Base-by-base conservation (phyloP, 2,888 invertebrate genomes). In the Tethea ocularis region DNA sequence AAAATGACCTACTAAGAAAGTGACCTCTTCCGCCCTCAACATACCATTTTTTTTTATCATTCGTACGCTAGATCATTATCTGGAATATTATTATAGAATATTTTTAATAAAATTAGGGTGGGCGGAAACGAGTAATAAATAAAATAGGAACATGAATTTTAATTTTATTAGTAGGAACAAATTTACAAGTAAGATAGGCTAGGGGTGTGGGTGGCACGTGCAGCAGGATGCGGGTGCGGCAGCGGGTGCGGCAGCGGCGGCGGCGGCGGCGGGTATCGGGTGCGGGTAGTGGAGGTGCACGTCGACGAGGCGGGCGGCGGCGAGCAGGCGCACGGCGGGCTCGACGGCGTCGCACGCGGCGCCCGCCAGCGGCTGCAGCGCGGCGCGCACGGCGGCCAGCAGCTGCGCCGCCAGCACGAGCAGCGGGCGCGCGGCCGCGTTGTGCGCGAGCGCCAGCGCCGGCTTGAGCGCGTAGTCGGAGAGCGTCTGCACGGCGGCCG, bases 401-500 rank as follows among this genome's bases (percentile, higher is more conserved):
- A 94, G 84, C 75, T 95, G 95, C 68, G 94, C 95, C 11, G 94
- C 69, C 70, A 95, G 94, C 74, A 96, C 96, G 67, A 96, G 82
- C 38, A 94, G 83, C 17, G 97, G 96, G 75, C 96, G 96, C 64
- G 96, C 80, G 52, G 95, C 73, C 4, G 95, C 95, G 86, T 96
- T 96, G 80, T 96, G 96, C 5, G 93, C 17, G 41, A 95, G 94
- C 38, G 96, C 94, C 63, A 97, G 83, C 56, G 95, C 84, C 15
- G 96, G 96, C 83, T 96, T 96, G 58, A 96, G 82, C 71, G 94
- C 93, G 77, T 95, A 95, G 87, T 97, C 96, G 0, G 96, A 78
- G 61, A 62, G 60, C 41, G 80, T 71, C 62, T 73, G 78, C 69
- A 80, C 67, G 52, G 72, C 67, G 29, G 81, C 86, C 52, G 69